Conservation (phyloP, 2,888 invertebrate genomes). For the Drosophila multiciliata region DNA sequence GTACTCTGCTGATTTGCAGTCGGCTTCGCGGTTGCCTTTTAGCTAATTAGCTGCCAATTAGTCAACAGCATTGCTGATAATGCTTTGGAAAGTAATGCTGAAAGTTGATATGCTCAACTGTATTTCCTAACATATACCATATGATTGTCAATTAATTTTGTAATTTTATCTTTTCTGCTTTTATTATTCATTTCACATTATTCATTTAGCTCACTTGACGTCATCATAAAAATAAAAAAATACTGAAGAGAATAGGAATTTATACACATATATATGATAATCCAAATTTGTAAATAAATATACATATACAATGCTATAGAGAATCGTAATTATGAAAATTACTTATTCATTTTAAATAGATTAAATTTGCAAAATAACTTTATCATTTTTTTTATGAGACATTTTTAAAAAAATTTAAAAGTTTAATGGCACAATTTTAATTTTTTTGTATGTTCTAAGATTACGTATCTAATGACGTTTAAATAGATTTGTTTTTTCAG, state of each 20-base stretch:
- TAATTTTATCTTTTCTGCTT: conserved; percentile 1
- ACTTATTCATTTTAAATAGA: not conserved
- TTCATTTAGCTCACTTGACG: conserved; percentile 2
- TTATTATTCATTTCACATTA: not conserved
- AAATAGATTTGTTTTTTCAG: not conserved
- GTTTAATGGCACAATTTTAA: not conserved
- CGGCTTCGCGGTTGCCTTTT: conserved; percentile 10
- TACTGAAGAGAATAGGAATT: not conserved
- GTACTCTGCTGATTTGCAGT: conserved; percentile 43
- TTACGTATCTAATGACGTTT: not conserved
- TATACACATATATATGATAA: not conserved
- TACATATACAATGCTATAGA: not conserved
- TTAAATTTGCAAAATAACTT: no score
- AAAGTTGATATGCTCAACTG: conserved; percentile 6
- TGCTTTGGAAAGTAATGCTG: conserved; percentile 6
- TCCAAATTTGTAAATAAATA: not conserved
- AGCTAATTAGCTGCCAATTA: conserved; percentile 64
- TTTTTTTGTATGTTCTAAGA: not conserved
- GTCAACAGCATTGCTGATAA: conserved; percentile 30
- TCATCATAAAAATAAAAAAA: not conserved
- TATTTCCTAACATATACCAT: conserved; percentile 1
- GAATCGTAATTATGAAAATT: not conserved
- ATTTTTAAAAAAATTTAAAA: no score
- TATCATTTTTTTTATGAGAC: not conserved
- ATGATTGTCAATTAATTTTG: not conserved